Percentiles rank a stretch among this genome's conserved stretches.
phyloP scores from a whole-genome alignment of 2,888 invertebrate species.

The Leptopilina drosophilae region DNA sequence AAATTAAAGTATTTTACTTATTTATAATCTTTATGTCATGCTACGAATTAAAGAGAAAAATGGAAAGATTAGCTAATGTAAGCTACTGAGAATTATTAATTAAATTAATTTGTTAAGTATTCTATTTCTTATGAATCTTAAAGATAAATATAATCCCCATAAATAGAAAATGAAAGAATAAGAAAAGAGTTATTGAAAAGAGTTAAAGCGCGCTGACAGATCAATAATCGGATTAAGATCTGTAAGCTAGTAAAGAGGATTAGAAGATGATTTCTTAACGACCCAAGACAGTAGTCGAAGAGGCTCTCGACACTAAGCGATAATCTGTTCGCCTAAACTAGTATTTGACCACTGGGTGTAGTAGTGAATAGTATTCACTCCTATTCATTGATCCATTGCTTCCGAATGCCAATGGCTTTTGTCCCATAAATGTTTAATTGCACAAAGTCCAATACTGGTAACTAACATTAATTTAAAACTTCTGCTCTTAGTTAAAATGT shows the following conservation, averaged over 20 bases:
- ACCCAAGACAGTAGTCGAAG: conserved; percentile 28
- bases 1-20: no score
- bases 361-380: conserved; percentile 8
- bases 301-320: conserved; percentile 13
- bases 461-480: no score
- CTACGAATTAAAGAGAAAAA: no score
- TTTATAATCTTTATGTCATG: no score
- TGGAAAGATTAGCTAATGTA: no score
- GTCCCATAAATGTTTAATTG: conserved; percentile 7
- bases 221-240: conserved; percentile 16
- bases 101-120: no score
- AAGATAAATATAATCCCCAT: no score
- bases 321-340: conserved; percentile 34
- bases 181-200: not conserved
- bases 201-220: not conserved
- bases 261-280: conserved; percentile 34
- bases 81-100: no score
- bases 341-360: conserved; percentile 34
- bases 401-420: conserved; percentile 17
- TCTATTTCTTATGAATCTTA: no score
- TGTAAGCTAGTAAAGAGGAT: conserved; percentile 26
- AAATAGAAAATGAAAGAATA: not conserved
- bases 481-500: no score
- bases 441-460: not conserved
- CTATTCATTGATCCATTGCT: conserved; percentile 18